Conservation (phyloP, 2,113 vertebrate genomes). For the Coptodon bakossiorum region DNA sequence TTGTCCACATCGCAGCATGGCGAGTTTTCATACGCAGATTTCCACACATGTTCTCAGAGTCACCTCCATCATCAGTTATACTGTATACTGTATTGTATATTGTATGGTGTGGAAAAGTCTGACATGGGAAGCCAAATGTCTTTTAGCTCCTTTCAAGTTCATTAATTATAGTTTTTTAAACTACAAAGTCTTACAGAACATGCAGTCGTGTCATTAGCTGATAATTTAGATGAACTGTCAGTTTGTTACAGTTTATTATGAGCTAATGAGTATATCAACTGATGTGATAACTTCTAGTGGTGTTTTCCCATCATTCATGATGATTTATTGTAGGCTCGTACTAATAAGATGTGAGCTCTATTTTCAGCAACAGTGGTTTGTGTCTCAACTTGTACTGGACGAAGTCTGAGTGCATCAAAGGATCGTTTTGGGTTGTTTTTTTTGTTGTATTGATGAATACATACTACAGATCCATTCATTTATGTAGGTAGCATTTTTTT, state of each 20-base stretch:
- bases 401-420: not conserved
- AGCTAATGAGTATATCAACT: not conserved
- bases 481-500: not conserved
- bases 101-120: not conserved
- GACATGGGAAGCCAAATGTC: not conserved
- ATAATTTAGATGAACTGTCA: not conserved
- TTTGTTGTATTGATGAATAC: not conserved
- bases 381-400: not conserved
- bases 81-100: too few relatives aligned
- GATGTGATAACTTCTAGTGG: not conserved
- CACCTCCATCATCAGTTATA: not conserved
- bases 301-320: not conserved
- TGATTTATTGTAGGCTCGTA: not conserved
- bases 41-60: not conserved
- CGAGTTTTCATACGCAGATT: not conserved
- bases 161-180: not conserved
- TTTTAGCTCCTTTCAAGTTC: not conserved
- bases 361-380: accelerated
- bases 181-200: not conserved
- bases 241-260: not conserved
- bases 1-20: not conserved
- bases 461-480: accelerated
- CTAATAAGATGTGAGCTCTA: not conserved
- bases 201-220: not conserved
- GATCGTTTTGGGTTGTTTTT: not conserved